Conservation (phyloP, 2,113 vertebrate species). For the Poeciliopsis occidentalis region DNA sequence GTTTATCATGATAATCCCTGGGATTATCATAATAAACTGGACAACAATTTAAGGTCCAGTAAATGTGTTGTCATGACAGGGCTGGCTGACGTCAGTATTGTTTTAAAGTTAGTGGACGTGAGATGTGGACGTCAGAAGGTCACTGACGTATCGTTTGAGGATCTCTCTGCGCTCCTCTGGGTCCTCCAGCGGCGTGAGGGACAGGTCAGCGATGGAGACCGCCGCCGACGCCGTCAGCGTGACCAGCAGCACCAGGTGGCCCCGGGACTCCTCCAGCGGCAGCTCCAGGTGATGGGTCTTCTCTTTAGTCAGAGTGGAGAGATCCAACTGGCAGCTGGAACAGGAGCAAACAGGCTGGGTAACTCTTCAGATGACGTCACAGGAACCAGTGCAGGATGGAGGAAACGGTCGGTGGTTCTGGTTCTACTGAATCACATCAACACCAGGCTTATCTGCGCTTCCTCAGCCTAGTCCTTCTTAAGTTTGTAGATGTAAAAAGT, state of each 20-base stretch:
- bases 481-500: no score
- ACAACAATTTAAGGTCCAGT: no score
- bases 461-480: no score
- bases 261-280: constrained; percentile 86
- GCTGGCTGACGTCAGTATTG: not conserved
- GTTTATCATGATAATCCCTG: no score
- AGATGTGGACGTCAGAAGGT: not conserved
- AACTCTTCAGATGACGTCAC: no score
- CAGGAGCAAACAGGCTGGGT: not conserved
- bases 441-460: no score
- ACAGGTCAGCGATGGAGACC: constrained; percentile 88
- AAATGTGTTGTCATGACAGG: no score
- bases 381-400: no score
- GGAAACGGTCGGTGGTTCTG: no score
- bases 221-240: constrained; percentile 89
- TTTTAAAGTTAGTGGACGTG: not conserved
- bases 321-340: constrained; percentile 89
- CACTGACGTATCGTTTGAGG: constrained; percentile 87
- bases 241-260: constrained; percentile 87
- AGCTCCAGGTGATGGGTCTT: constrained; percentile 90
- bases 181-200: constrained; percentile 86
- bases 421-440: no score
- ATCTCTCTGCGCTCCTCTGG: constrained; percentile 83
- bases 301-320: constrained; percentile 87
- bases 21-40: no score